Evolutionary conservation across 2,888 invertebrate species (phyloP), one percentile per base, ranked within the genome.

Genomic region (Podotricha telesiphe): DNA sequence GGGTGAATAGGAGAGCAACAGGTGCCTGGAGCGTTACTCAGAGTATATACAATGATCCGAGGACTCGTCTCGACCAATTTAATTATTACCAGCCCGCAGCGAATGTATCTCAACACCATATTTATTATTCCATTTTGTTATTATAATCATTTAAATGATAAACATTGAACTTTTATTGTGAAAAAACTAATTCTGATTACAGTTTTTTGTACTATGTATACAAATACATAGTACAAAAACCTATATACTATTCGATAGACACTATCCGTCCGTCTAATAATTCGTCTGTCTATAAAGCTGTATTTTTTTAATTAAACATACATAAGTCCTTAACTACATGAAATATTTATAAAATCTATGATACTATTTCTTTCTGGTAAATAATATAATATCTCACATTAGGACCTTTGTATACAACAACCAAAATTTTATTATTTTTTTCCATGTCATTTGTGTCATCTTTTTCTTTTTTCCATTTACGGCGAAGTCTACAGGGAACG

Each of bases 21-120:
- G 72, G 74, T 74, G 72, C 72, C 70, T 65, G 63, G 62, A 70
- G 67, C 70, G 63, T 55, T 65, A 68, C 68, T 65, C 59, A 68
- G 59, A 71, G 67, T 69, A 69, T 65, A 53, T 61, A 67, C 72
- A 67, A 71, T 73, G 69, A 73, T 71, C 71, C 71, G 55, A 66
- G 59, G 40, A 70, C 63, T 67, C 61, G 69, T 69, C 72, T 62
- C 70, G 68, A 65, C 65, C 62, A 72, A 72, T 70, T 74, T 72
- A 70, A 74, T 74, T 72, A 73, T 73, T 70, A 61, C 66, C 70
- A 61, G 58, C 59, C 51, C 47, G 47, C 59, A 17, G 48, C 47
- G 40, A 63, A 65, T 67, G 55, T 64, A 56, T 62, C 42, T 63
- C 69, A 19, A 61, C 68, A 68, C 68, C 50, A 72, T 48, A 72